These are phyloP conservation scores for Escarpia spicata DNA, from an alignment of 2,888 invertebrate genomes.

Conservation along the genomic window DNA sequence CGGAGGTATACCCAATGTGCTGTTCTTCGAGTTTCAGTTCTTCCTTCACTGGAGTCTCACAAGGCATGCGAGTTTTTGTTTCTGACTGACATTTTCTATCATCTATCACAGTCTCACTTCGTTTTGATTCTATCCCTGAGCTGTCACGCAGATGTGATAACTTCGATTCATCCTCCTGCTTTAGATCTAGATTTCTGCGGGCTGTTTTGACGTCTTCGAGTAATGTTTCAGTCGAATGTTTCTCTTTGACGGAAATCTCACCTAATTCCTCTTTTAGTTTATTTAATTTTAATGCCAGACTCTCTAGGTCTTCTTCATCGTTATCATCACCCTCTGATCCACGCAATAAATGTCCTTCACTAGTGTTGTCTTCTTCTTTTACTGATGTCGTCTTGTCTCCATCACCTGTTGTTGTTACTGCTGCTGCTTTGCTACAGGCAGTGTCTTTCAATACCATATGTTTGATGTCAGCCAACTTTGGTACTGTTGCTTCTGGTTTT, in stretches of 20 bases:
- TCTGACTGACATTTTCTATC: background rate
- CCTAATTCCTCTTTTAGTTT: conserved; percentile 18
- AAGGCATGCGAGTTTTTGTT: too few relatives aligned
- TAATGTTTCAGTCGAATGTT: background rate
- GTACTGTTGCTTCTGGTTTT: background rate
- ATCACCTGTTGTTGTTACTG: background rate
- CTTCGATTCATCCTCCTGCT: background rate
- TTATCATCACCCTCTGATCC: background rate
- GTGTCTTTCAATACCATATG: background rate
- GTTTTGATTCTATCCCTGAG: background rate
- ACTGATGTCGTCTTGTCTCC: background rate
- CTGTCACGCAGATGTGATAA: background rate
- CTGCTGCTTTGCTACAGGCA: background rate
- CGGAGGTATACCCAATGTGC: background rate
- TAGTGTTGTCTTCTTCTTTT: background rate
- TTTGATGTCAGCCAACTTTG: background rate
- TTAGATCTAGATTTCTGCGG: background rate
- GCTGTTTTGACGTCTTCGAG: background rate
- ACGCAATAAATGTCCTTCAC: background rate
- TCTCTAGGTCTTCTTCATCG: conserved; percentile 20
- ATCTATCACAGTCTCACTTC: background rate
- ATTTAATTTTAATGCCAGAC: background rate
- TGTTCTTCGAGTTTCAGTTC: background rate
- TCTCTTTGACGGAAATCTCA: background rate
- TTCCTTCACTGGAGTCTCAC: background rate